Evolutionary conservation across 1,140 invertebrate genomes (phyloP), one percentile per base, ranked within the genome.

Genomic region (Nasonia longicornis): DNA sequence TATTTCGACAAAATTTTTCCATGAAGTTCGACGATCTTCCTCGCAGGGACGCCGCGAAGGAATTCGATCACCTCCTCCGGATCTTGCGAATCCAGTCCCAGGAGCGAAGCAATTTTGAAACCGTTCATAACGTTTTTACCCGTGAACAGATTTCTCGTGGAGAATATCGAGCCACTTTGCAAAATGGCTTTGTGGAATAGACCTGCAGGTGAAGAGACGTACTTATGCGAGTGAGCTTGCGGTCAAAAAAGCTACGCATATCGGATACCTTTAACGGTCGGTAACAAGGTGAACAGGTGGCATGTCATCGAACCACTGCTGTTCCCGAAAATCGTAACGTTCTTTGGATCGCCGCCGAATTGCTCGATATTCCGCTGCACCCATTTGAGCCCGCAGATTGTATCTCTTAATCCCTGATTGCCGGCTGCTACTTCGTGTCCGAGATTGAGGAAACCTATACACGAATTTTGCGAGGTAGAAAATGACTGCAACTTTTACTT

Each of bases 391-490:
- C 74, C 80, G 14, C 58, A 26, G 6, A 82, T 45, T 35, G 77
- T 74, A 75, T 84, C 83, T 69, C 82, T 79, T n/a, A 84, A 26
- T 12, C 77, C 83, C 42, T 80, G 77, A 77, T 84, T 84, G 22
- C 80, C 83, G 1, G 78, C 29, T 2, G 80, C 77, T 16, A 73
- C 77, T 29, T 82, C 38, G 38, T 84, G 66, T 7, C 77, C 77
- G 48, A 77, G 63, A 14, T 71, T 84, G 0, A 84, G 42, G 52
- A 84, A 84, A 8, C 83, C 83, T 79, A 26, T 26, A 4, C 31
- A 29, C n/a, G 22, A 10, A 42, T 42, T 42, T 66, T 31, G 58
- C 11, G 31, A 35, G 1, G 20, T 63, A 4, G 14, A 20, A 20
- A 20, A 63, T 63, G 14, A n/a, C 16, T n/a, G 58, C n/a, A 20